phyloP scores from a whole-genome alignment of 2,113 vertebrate species.

The Nannospalax galili region DNA sequence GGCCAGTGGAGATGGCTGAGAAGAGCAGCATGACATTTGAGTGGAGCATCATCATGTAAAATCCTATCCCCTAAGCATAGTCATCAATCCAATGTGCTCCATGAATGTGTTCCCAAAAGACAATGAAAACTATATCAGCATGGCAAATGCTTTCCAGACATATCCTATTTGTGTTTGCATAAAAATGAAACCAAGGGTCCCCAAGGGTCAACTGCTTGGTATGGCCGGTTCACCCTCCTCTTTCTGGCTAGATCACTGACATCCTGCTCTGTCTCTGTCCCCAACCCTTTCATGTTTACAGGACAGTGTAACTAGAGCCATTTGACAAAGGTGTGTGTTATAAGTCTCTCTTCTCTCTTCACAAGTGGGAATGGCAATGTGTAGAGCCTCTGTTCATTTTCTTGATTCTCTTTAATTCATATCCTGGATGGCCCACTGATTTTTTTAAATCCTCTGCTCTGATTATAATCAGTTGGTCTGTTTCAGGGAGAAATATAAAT shows the following conservation, averaged over 20 bases:
- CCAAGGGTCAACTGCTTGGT: neutral
- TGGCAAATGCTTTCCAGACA: slow-evolving; percentile 14
- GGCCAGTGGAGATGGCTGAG: slow-evolving; percentile 37
- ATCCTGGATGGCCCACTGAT: neutral
- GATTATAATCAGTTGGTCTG: neutral
- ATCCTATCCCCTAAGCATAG: slow-evolving; percentile 54
- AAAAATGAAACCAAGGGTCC: neutral
- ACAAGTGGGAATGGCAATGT: neutral
- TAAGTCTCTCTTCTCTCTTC: neutral
- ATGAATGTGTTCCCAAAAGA: slow-evolving; percentile 7
- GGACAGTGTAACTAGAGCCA: neutral
- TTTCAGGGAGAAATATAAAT: neutral
- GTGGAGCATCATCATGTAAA: slow-evolving; percentile 43
- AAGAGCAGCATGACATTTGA: slow-evolving; percentile 58
- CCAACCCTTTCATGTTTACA: too few relatives aligned
- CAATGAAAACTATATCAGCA: slow-evolving; percentile 20
- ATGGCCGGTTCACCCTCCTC: neutral
- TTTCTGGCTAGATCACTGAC: neutral
- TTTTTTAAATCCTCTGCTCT: neutral
- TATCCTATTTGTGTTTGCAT: slow-evolving; percentile 13
- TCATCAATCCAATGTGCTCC: neutral
- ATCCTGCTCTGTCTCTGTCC: neutral
- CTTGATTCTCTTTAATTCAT: neutral
- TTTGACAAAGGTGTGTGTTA: neutral
- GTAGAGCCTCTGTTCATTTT: neutral